Conservation (phyloP, 2,113 vertebrate genomes). For the Bucco capensis region DNA sequence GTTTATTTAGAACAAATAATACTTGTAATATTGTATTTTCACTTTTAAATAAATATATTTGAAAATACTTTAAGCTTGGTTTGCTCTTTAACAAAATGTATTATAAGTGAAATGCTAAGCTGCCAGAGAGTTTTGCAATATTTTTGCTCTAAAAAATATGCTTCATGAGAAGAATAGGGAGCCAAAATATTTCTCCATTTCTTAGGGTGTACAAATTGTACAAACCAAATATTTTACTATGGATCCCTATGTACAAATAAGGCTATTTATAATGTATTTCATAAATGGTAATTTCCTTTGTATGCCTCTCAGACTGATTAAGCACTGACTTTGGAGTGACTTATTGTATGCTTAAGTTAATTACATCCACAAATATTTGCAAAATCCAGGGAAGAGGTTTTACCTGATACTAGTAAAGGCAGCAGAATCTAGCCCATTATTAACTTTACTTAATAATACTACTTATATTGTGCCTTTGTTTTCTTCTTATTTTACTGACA, state of each 20-base stretch:
- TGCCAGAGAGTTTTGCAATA: neutral
- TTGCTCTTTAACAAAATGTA: neutral
- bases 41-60: constrained; percentile 7
- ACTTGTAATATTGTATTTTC: neutral
- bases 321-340: constrained; percentile 48
- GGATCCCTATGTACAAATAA: neutral
- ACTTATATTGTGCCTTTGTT: neutral
- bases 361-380: constrained; percentile 53
- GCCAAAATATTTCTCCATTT: neutral
- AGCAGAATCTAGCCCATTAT: neutral
- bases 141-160: neutral
- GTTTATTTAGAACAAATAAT: neutral
- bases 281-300: constrained; percentile 33
- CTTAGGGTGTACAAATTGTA: neutral
- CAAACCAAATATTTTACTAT: constrained; percentile 24
- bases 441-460: neutral
- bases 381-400: constrained; percentile 10
- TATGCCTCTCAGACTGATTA: constrained; percentile 41
- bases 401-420: neutral
- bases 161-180: neutral
- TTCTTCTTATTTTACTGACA: neutral
- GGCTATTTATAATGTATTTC: constrained; percentile 30
- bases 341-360: constrained; percentile 54
- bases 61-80: neutral
- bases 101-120: neutral